These are phyloP conservation scores for Diceros bicornis DNA, from an alignment of 2,797 vertebrate genomes.

Conservation along the genomic window DNA sequence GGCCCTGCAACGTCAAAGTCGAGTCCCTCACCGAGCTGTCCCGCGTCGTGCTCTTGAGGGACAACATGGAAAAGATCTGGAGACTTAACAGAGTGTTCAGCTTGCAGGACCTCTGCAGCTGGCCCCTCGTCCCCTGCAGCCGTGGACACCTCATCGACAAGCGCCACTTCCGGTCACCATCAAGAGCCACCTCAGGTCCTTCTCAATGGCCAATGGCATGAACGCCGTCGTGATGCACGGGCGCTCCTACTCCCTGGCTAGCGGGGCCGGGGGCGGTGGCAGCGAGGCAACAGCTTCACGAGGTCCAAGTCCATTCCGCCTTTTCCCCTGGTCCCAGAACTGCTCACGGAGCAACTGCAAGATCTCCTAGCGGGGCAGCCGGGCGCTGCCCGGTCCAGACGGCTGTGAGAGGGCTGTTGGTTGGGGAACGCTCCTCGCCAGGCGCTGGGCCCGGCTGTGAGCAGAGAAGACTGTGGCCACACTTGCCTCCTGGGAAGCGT, in stretches of 20 bases:
- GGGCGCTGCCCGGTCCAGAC: accelerated
- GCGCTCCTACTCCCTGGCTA: conserved; percentile 94
- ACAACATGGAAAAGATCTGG: conserved; percentile 98
- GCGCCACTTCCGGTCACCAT: conserved; percentile 95
- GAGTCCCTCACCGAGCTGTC: conserved; percentile 97
- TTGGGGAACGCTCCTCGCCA: not conserved
- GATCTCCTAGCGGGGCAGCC: conserved; percentile 93
- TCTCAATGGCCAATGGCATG: conserved; percentile 97
- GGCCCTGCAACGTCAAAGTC: conserved; percentile 97
- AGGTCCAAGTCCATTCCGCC: conserved; percentile 95
- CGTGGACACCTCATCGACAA: conserved; percentile 97
- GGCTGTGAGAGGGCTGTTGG: not conserved
- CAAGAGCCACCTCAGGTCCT: conserved; percentile 97
- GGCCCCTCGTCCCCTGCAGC: conserved; percentile 96
- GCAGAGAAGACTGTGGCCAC: not conserved
- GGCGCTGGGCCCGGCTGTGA: accelerated
- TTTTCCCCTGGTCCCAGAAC: conserved; percentile 89
- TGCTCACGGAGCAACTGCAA: conserved; percentile 97
- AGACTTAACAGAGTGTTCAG: conserved; percentile 97
- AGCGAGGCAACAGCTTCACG: conserved; percentile 96
- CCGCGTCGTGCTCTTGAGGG: conserved; percentile 96
- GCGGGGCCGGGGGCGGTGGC: conserved; percentile 85
- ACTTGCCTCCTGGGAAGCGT: not conserved
- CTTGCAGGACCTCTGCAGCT: conserved; percentile 96
- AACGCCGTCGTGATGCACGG: conserved; percentile 95